Evolutionary conservation across 2,888 invertebrate genomes (phyloP).

Genomic region (Timandra comae): DNA sequence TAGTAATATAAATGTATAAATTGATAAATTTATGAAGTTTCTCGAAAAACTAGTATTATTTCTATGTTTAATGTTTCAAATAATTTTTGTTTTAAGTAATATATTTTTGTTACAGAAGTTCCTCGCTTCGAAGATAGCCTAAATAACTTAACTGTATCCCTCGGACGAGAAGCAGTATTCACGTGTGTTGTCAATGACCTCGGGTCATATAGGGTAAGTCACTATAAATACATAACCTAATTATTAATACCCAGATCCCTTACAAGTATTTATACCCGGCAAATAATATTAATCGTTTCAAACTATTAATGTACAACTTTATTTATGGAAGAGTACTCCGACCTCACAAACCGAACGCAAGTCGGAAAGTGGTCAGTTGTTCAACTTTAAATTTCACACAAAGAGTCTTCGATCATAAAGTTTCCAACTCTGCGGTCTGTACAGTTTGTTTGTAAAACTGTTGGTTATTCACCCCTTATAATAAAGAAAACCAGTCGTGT

Average conservation of each 20-base stretch:
- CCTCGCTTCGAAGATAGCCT: constrained; percentile 88
- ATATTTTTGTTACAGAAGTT: constrained; percentile 72
- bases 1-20: no score
- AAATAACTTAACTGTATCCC: constrained; percentile 88
- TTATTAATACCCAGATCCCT: no score
- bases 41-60: no score
- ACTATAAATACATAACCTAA: no score
- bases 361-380: not conserved
- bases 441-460: constrained; percentile 1
- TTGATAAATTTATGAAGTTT: no score
- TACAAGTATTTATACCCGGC: no score
- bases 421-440: constrained; percentile 1
- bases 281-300: no score
- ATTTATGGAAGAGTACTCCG: no score
- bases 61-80: no score
- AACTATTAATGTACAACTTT: no score
- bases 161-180: constrained; percentile 88
- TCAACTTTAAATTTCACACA: not conserved
- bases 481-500: no score
- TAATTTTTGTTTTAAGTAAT: no score
- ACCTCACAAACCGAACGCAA: not conserved
- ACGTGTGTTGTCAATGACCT: constrained; percentile 91
- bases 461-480: not conserved
- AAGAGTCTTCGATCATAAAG: not conserved
- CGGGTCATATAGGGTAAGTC: constrained; percentile 85